Conservation (phyloP, 2,113 vertebrate genomes). For the Bos indicus region DNA sequence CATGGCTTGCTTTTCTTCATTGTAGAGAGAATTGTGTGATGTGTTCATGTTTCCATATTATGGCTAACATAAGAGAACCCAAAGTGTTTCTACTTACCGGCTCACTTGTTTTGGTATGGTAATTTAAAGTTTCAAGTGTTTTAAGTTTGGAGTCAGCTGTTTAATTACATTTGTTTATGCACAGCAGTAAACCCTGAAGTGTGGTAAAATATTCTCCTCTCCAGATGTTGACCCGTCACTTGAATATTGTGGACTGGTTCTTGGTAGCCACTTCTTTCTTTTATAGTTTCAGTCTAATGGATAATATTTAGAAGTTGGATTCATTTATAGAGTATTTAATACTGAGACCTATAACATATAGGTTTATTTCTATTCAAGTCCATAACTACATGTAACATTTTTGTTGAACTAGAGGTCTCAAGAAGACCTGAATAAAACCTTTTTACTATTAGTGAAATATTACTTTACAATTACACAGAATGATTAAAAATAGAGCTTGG, state of each 20-base stretch:
- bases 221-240: not conserved
- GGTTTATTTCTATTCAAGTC: not conserved
- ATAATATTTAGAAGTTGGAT: not conserved
- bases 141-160: slow-evolving; percentile 34
- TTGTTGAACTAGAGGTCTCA: not conserved
- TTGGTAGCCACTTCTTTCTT: not conserved
- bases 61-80: slow-evolving; percentile 68
- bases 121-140: slow-evolving; percentile 74
- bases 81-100: slow-evolving; percentile 68
- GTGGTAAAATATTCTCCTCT: not conserved
- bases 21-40: not conserved
- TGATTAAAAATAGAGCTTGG: not conserved
- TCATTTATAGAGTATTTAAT: not conserved
- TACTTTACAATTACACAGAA: not conserved
- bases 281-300: not conserved
- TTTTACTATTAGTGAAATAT: not conserved
- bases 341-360: not conserved
- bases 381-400: not conserved
- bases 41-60: slow-evolving; percentile 55
- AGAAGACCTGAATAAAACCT: not conserved
- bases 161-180: slow-evolving; percentile 59
- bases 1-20: not conserved
- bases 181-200: not conserved
- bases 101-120: slow-evolving; percentile 69
- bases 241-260: not conserved